These are phyloP conservation scores for Poeciliopsis prolifica DNA, from an alignment of 2,113 vertebrate genomes.

Conservation along the genomic window DNA sequence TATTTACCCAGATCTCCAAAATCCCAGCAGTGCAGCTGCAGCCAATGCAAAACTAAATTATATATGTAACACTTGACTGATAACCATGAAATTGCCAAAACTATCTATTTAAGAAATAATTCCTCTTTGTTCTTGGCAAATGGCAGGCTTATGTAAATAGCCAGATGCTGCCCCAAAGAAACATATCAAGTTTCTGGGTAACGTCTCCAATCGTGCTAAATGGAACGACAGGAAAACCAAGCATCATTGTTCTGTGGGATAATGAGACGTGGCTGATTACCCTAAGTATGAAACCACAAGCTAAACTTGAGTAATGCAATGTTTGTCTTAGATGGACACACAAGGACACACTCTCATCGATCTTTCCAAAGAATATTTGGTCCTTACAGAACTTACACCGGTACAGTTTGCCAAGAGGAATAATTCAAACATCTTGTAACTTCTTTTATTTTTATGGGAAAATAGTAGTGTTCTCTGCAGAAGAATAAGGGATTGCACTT, in stretches of 20 bases:
- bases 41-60: background rate
- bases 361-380: background rate
- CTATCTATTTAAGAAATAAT: conserved; percentile 13
- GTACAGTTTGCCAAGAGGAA: background rate
- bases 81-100: background rate
- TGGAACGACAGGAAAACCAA: conserved; percentile 25
- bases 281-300: conserved; percentile 22
- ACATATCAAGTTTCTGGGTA: background rate
- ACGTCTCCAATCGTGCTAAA: background rate
- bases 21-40: background rate
- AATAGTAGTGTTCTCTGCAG: background rate
- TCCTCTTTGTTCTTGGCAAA: conserved; percentile 6
- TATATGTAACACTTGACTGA: background rate
- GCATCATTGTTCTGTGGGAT: background rate
- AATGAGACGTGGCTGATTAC: conserved; percentile 1
- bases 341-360: background rate
- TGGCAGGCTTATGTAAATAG: background rate
- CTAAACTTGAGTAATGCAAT: background rate
- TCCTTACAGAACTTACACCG: background rate
- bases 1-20: background rate
- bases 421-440: background rate
- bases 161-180: conserved; percentile 12
- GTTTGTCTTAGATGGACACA: background rate
- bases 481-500: background rate
- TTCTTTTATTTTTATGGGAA: background rate